phyloP scores from a whole-genome alignment of 2,888 invertebrate genomes.

The Labia minor region DNA sequence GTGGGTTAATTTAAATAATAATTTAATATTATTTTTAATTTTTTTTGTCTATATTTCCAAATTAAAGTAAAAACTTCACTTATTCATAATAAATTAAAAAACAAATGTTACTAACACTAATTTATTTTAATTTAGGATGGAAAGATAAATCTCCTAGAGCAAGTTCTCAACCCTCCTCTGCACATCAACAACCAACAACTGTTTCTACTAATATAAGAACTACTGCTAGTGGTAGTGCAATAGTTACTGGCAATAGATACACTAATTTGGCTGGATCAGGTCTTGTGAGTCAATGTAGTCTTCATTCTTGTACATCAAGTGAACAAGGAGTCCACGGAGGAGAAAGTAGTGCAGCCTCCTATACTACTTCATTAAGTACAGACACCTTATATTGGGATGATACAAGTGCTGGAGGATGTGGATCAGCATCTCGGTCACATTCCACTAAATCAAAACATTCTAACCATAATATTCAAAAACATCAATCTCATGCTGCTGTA shows the following conservation, averaged over 20 bases:
- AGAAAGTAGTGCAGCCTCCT: slow-evolving; percentile 65
- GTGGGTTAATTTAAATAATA: neutral
- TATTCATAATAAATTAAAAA: neutral
- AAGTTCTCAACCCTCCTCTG: neutral
- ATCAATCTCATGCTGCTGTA: slow-evolving; percentile 33
- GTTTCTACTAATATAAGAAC: slow-evolving; percentile 39
- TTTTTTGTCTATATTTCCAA: neutral
- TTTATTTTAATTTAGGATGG: slow-evolving; percentile 23
- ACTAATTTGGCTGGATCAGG: slow-evolving; percentile 52
- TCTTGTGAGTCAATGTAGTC: slow-evolving; percentile 64
- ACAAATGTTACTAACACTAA: too few relatives aligned
- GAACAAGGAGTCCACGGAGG: slow-evolving; percentile 45
- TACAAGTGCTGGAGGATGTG: neutral
- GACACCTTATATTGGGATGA: slow-evolving; percentile 76
- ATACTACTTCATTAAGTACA: slow-evolving; percentile 74
- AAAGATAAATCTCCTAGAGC: slow-evolving; percentile 23
- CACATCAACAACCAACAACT: slow-evolving; percentile 25
- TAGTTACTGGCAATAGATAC: slow-evolving; percentile 47
- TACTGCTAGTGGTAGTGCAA: slow-evolving; percentile 29
- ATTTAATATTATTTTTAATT: neutral
- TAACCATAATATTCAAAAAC: slow-evolving; percentile 28
- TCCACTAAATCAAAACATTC: slow-evolving; percentile 19
- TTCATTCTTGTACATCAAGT: slow-evolving; percentile 74
- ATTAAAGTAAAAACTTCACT: neutral
- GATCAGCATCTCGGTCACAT: slow-evolving; percentile 16